These are phyloP conservation scores for Acropora tenuis DNA, from an alignment of 64 coral and sea anemone species.

Conservation along the genomic window DNA sequence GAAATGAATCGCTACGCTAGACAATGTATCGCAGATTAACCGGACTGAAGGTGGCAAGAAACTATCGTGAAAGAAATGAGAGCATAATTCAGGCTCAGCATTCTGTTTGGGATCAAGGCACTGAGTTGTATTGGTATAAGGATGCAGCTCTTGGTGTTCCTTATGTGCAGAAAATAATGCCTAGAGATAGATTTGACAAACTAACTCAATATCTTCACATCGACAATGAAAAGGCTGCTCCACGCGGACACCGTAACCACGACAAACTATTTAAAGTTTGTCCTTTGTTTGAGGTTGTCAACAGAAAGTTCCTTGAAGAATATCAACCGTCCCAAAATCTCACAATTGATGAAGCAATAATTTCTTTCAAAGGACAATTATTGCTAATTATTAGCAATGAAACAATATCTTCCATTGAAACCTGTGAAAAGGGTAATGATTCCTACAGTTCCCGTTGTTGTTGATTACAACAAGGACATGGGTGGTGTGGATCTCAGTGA, in stretches of 20 bases:
- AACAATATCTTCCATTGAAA: conserved; percentile 57
- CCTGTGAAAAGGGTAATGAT: conserved; percentile 14
- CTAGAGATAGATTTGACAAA: conserved; percentile 53
- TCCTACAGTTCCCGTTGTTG: not conserved
- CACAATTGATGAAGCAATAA: conserved; percentile 34
- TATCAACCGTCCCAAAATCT: conserved; percentile 39
- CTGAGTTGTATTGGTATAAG: conserved; percentile 24
- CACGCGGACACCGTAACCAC: conserved; percentile 15
- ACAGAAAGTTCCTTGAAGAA: not conserved
- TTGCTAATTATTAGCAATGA: not conserved
- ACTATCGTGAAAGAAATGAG: conserved; percentile 36
- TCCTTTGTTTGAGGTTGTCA: conserved; percentile 36
- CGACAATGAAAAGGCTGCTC: conserved; percentile 34
- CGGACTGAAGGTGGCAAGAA: conserved; percentile 16
- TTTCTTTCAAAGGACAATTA: conserved; percentile 37
- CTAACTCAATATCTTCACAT: conserved; percentile 42
- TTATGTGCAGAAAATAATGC: conserved; percentile 35
- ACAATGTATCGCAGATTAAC: not conserved
- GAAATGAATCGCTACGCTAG: not conserved
- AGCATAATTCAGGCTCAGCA: conserved; percentile 28
- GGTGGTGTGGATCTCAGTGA: conserved; percentile 52
- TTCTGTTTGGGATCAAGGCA: conserved; percentile 58
- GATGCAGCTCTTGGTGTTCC: conserved; percentile 46
- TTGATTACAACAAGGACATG: conserved; percentile 67
- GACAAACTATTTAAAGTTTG: conserved; percentile 66